Conservation (phyloP, 2,113 vertebrate species). For the Cynopterus brachyotis region DNA sequence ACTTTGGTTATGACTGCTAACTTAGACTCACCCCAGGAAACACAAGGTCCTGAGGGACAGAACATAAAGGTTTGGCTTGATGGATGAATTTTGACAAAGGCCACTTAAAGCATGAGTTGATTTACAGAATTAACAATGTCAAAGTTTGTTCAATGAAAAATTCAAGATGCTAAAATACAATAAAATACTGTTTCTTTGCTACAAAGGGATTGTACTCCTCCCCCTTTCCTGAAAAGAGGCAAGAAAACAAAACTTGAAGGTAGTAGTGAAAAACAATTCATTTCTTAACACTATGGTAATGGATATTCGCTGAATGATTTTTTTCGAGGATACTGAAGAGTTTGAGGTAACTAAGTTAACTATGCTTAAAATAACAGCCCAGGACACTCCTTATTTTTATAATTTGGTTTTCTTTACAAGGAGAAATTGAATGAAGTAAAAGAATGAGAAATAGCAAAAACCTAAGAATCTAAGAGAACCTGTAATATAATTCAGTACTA, state of each 20-base stretch:
- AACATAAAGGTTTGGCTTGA: not conserved
- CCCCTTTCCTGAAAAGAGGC: not conserved
- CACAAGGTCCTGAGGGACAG: not conserved
- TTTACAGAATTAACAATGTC: not conserved
- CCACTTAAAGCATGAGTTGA: not conserved
- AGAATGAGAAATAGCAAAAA: slow-evolving; percentile 8
- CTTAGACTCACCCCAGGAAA: not conserved
- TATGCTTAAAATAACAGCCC: not conserved
- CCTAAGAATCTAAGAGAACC: not conserved
- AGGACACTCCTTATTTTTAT: not conserved
- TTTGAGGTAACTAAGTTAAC: not conserved
- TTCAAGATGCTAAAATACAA: not conserved
- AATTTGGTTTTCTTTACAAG: not conserved
- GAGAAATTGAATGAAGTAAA: not conserved
- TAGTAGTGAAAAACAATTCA: not conserved
- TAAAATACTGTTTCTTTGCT: not conserved
- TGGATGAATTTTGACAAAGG: not conserved
- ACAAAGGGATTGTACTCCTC: not conserved
- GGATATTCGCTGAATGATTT: not conserved
- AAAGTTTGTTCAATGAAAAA: not conserved
- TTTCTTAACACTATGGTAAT: not conserved
- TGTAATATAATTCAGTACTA: not conserved
- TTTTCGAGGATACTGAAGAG: not conserved
- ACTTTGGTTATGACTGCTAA: not conserved
- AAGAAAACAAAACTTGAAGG: not conserved